Percentiles rank a stretch among this genome's conserved stretches.
Evolutionary conservation across 2,113 vertebrate species (phyloP).

Genomic region (Neotoma lepida): DNA sequence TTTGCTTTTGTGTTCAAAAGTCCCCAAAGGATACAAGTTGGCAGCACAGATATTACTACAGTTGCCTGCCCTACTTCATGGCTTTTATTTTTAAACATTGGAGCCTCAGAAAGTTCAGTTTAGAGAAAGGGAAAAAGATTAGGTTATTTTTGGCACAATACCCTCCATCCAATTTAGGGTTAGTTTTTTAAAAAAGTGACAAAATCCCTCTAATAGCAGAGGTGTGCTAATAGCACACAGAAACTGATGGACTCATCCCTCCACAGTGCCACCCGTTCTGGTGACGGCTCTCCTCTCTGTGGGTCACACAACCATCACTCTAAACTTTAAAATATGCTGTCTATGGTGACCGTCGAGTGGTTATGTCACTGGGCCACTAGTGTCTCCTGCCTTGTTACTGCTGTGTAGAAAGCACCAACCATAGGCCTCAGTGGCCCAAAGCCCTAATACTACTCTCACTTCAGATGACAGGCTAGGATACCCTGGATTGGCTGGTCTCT

Average conservation of each 20-base stretch:
- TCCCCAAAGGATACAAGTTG: constrained; percentile 5
- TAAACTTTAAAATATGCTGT: not conserved
- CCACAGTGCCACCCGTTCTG: fast-evolving
- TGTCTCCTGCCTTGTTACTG: fast-evolving
- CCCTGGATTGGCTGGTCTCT: not conserved
- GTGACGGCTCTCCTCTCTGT: not conserved
- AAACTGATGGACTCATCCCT: fast-evolving
- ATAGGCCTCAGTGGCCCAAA: fast-evolving
- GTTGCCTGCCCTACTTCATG: constrained; percentile 62
- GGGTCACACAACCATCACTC: not conserved
- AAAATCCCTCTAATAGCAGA: not conserved
- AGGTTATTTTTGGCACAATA: constrained; percentile 60
- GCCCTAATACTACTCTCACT: fast-evolving
- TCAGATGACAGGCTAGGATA: not conserved
- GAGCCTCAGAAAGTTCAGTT: constrained; percentile 61
- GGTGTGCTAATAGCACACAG: no score
- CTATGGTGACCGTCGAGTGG: no score
- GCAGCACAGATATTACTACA: constrained; percentile 53
- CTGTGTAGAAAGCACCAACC: not conserved
- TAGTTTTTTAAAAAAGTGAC: not conserved
- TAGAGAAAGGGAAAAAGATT: constrained; percentile 53
- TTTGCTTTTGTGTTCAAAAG: constrained; percentile 15
- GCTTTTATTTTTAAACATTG: constrained; percentile 70
- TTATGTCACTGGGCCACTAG: not conserved
- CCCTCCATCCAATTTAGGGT: constrained; percentile 16